A percentile compares a stretch with the other conserved stretches of the same genome.
These are phyloP conservation scores for Lepetodrilus schrolli DNA, from an alignment of 2,888 invertebrate species.

Conservation along the genomic window DNA sequence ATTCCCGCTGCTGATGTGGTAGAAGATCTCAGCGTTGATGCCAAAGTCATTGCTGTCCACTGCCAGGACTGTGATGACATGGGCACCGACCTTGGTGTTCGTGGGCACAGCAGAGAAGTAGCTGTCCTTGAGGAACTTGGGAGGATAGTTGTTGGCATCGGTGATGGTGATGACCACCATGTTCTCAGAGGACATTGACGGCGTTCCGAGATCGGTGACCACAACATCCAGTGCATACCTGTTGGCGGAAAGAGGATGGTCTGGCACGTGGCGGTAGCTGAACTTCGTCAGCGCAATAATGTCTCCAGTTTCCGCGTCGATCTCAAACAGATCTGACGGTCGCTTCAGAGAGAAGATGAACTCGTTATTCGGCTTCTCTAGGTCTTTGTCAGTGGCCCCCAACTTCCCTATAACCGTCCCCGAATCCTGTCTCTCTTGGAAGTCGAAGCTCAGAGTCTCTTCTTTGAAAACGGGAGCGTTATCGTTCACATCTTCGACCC, in stretches of 20 bases:
- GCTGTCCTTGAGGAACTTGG: conserved; percentile 83
- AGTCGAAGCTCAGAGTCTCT: conserved; percentile 54
- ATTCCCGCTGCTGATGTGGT: conserved; percentile 83
- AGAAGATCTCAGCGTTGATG: conserved; percentile 91
- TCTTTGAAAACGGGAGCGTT: conserved; percentile 90
- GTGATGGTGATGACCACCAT: conserved; percentile 90
- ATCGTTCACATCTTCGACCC: conserved; percentile 90
- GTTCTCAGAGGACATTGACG: conserved; percentile 92
- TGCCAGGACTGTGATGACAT: conserved; percentile 81
- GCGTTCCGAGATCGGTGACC: conserved; percentile 95
- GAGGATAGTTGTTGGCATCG: conserved; percentile 93
- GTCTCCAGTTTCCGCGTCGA: conserved; percentile 93
- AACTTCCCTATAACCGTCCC: conserved; percentile 64
- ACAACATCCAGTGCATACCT: conserved; percentile 78
- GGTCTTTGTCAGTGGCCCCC: conserved; percentile 64
- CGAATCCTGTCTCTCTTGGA: conserved; percentile 58
- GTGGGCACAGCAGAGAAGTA: conserved; percentile 77
- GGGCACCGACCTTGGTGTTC: conserved; percentile 83
- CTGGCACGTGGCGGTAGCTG: conserved; percentile 49
- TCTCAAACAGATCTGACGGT: conserved; percentile 83
- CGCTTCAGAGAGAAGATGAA: conserved; percentile 67
- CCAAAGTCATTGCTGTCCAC: conserved; percentile 82
- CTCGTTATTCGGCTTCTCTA: conserved; percentile 61
- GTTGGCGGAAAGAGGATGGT: conserved; percentile 50
- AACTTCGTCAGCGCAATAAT: conserved; percentile 86